Conservation (phyloP, 2,113 vertebrate genomes). For the Laterallus jamaicensis region DNA sequence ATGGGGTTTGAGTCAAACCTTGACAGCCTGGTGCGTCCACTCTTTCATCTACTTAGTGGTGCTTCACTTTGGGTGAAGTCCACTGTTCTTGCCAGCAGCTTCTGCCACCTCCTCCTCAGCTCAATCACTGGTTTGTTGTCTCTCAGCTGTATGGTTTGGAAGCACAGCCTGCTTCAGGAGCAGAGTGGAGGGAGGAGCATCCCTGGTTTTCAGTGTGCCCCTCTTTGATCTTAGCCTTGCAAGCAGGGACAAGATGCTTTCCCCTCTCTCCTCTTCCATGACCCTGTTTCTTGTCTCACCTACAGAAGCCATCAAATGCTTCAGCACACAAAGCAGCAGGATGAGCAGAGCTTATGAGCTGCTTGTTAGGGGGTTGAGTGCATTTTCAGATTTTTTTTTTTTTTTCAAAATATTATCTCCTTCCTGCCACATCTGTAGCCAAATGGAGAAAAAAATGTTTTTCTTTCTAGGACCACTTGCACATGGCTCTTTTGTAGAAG, state of each 20-base stretch:
- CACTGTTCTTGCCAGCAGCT: not conserved
- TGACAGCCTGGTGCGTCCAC: not conserved
- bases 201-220: not conserved
- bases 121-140: not conserved
- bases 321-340: not conserved
- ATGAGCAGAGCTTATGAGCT: not conserved
- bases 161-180: not conserved
- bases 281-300: not conserved
- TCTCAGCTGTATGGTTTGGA: not conserved
- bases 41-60: not conserved
- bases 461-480: not conserved
- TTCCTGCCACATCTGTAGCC: not conserved
- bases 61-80: not conserved
- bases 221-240: not conserved
- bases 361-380: not conserved
- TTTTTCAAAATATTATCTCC: not conserved
- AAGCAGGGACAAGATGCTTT: not conserved
- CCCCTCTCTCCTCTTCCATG: not conserved
- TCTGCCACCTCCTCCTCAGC: not conserved
- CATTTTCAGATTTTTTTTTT: not conserved
- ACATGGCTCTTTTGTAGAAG: not conserved
- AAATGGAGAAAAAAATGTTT: fast-evolving
- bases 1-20: not conserved
- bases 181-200: not conserved
- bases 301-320: not conserved